These are phyloP conservation scores for Donacobius atricapilla DNA, from an alignment of 2,113 vertebrate genomes.

Conservation along the genomic window DNA sequence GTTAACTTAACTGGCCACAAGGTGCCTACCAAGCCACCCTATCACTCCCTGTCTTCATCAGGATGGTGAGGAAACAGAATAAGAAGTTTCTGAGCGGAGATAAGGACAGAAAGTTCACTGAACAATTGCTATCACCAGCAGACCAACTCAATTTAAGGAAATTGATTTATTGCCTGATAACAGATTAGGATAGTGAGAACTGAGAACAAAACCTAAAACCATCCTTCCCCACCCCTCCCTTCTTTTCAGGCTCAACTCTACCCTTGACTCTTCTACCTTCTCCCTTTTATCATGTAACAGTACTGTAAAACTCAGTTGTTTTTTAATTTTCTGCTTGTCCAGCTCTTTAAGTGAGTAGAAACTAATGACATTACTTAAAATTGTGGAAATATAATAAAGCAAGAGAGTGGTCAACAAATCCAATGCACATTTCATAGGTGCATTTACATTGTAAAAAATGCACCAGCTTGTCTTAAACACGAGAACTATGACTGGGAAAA, in stretches of 20 bases:
- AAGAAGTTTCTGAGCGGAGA: background rate
- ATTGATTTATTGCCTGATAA: background rate
- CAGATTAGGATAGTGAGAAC: background rate
- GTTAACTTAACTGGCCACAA: background rate
- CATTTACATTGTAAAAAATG: background rate
- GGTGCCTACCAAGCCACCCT: background rate
- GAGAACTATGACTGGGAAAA: background rate
- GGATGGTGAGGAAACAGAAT: background rate
- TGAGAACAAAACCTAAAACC: background rate
- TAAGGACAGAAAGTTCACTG: background rate
- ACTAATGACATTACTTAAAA: background rate
- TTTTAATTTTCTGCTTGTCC: background rate
- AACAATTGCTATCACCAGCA: background rate
- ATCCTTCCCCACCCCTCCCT: background rate
- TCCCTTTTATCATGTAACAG: background rate
- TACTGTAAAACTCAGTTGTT: background rate
- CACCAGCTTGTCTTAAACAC: background rate
- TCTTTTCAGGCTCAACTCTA: background rate
- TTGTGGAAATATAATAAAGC: background rate
- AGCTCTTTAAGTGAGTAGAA: background rate
- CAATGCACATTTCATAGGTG: background rate
- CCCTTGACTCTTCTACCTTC: background rate
- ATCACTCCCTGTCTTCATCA: rapidly evolving
- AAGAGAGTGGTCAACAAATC: background rate
- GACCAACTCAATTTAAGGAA: background rate